phyloP scores from a whole-genome alignment of 2,888 invertebrate genomes.

The Dendrolimus houi region DNA sequence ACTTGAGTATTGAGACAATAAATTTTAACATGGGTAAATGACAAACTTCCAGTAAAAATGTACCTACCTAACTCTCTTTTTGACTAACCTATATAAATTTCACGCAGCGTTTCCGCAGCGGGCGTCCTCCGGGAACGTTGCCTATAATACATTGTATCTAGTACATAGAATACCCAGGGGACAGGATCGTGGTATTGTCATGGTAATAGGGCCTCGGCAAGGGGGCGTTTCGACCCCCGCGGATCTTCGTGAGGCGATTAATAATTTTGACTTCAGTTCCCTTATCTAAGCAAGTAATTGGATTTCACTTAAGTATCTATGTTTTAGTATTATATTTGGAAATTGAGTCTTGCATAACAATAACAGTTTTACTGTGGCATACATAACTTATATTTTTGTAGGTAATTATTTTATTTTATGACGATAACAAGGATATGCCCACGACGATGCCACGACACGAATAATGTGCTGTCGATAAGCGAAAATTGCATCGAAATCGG shows the following conservation, averaged over 20 bases:
- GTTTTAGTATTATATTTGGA: constrained; percentile 1
- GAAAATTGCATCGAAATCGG: no score
- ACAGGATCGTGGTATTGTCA: constrained; percentile 32
- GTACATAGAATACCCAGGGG: constrained; percentile 10
- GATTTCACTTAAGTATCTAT: background rate
- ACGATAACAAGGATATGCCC: no score
- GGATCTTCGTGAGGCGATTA: constrained; percentile 11
- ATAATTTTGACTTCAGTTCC: constrained; percentile 12
- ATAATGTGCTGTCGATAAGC: no score
- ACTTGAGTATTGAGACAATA: no score
- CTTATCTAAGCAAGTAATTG: constrained; percentile 4
- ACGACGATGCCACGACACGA: no score
- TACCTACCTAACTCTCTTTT: no score
- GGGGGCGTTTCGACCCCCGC: constrained; percentile 16
- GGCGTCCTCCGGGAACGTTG: constrained; percentile 18
- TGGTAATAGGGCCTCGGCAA: constrained; percentile 26
- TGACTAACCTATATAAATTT: background rate
- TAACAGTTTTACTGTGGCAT: no score
- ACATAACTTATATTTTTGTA: no score
- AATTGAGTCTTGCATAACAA: no score
- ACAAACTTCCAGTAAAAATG: no score
- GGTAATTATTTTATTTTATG: no score
- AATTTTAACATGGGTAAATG: no score
- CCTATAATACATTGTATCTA: constrained; percentile 7
- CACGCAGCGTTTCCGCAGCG: constrained; percentile 13